Evolutionary conservation across 2,888 invertebrate genomes (phyloP), one percentile per base, ranked within the genome.

Genomic region (Gandaritis pyraliata): DNA sequence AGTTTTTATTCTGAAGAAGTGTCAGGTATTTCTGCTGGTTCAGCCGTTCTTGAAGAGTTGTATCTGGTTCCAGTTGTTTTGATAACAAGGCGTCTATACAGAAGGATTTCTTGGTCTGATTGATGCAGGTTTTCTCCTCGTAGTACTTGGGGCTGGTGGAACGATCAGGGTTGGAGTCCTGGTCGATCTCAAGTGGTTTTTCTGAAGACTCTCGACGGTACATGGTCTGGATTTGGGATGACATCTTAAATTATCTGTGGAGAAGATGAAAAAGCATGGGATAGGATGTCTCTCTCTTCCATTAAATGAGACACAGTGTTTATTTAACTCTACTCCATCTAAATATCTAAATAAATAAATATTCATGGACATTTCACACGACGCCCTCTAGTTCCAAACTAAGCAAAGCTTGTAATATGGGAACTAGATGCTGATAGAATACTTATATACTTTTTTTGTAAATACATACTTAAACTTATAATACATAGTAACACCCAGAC

Each of bases 11-110:
- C 23, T 90, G 87, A 0, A 92, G 86, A 3, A 89, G 72, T 0
- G 84, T 82, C 15, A 92, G 45, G 58, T 64, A 90, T 51, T 90
- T 91, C 23, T 93, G 87, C 3, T 92, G 88, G 0, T 86, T 73
- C 73, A 88, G 78, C 43, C 81, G 80, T 1, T 88, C 88, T 43
- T 85, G 86, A 0, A 86, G 65, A 1, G 87, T 90, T 12, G 66
- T 73, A 29, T 84, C 87, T 8, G 77, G 82, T 48, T 83, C 81
- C 0, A 84, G 73, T 11, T 88, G 86, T 55, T 94, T 94, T 0
- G 97, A 97, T 2, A 98, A 86, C 2, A 98, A 85, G 0, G 98
- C 97, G 78, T 98, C 98, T 70, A 98, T 98, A 80, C 98, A 97
- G 80, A 98, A 98, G 0, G 97, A 97, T 54, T 96, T 96, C 70